Percentiles rank a stretch among this genome's conserved stretches.
phyloP scores from a whole-genome alignment of 2,888 invertebrate species.

The Caenorhabditis angaria region DNA sequence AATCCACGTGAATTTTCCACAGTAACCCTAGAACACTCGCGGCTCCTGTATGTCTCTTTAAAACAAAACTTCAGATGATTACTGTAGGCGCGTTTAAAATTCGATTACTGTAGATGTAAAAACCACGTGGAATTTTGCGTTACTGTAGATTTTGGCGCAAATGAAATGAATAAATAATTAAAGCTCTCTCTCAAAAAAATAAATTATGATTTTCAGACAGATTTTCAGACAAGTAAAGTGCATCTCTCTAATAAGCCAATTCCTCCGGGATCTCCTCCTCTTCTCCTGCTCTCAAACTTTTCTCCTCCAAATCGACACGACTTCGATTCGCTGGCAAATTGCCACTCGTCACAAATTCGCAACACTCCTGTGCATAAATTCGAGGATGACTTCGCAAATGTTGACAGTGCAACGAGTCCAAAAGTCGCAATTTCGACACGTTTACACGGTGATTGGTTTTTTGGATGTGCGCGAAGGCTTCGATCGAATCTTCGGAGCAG shows the following conservation, averaged over 20 bases:
- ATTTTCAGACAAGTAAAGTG: neutral
- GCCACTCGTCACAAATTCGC: constrained; percentile 41
- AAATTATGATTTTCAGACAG: neutral
- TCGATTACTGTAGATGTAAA: too few relatives aligned
- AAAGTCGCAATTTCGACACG: constrained; percentile 72
- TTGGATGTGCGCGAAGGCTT: constrained; percentile 40
- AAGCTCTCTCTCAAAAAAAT: too few relatives aligned
- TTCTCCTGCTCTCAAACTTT: too few relatives aligned
- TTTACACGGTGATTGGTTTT: constrained; percentile 29
- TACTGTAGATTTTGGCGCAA: too few relatives aligned
- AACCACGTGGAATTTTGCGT: too few relatives aligned
- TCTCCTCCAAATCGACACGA: constrained; percentile 32
- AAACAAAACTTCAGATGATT: too few relatives aligned
- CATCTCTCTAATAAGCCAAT: constrained; percentile 21
- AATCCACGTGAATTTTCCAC: too few relatives aligned
- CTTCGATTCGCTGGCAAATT: constrained; percentile 35
- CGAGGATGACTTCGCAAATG: constrained; percentile 77
- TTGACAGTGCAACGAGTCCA: constrained; percentile 82
- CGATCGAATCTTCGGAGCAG: constrained; percentile 50
- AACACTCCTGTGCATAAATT: constrained; percentile 67
- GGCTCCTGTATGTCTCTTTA: too few relatives aligned
- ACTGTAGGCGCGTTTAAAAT: too few relatives aligned
- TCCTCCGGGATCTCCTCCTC: constrained; percentile 34
- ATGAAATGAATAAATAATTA: too few relatives aligned
- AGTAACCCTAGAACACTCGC: too few relatives aligned